Base-by-base conservation (phyloP, 2,888 invertebrate genomes). In the Dasysyrphus tricinctus region DNA sequence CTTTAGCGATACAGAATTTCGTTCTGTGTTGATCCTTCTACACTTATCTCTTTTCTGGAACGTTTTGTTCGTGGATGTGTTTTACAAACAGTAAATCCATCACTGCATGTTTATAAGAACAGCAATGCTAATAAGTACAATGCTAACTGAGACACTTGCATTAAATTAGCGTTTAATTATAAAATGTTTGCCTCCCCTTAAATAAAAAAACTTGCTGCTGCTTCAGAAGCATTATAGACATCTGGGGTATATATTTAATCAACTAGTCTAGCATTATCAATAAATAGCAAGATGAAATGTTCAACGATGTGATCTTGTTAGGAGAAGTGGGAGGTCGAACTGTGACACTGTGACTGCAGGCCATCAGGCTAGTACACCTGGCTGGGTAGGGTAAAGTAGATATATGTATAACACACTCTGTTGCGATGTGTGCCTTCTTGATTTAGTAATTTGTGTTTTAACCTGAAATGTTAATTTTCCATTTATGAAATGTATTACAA, bases 211-310 rank as follows among this genome's bases (percentile, higher is more conserved):
- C 51, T 14, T 47, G 34, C 29, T 61, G 29, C 47, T 61, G 12
- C n/a, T 44, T 37, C 56, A 42, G 19, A 67, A 37, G 49, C 61
- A 42, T 63, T 24, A 42, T 24, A 67, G 70, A 80, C 80, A 85
- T 85, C 84, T 85, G 67, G 84, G 80, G 57, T 61, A 32, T 73
- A 80, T 80, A 85, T 77, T 85, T 80, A 77, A 80, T 72, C 49
- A 77, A 85, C 67, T 56, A 16, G 76, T 77, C 77, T 49, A 61
- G 49, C 19, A 47, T 44, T 70, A 80, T 72, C 42, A 47, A 61
- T 54, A 54, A 54, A 61, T 39, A 67, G 37, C 63, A 9, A 32
- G 57, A 84, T 75, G 72, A 77, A 69, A 47, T 69, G 75, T 54
- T 80, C 49, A 76, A 24, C 29, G 75, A 67, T 47, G 67, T 73